These are phyloP conservation scores for Myrmecobius fasciatus DNA, from an alignment of 2,113 vertebrate species.

Conservation along the genomic window DNA sequence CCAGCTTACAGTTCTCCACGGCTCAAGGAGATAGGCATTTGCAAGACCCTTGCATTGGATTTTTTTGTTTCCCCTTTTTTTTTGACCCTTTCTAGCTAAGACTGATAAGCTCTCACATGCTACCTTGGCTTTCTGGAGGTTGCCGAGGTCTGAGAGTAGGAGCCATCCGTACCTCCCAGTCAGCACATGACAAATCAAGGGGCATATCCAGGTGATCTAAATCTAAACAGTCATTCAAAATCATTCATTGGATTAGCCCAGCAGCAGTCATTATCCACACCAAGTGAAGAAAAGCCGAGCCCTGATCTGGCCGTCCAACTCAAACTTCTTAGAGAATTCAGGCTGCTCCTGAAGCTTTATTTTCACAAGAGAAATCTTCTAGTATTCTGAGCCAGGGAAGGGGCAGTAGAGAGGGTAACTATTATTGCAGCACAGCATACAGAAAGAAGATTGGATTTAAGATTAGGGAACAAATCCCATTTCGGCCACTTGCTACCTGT, in stretches of 20 bases:
- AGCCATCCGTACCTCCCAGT: neutral
- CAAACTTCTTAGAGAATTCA: neutral
- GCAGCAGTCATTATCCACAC: neutral
- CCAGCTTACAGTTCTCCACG: neutral
- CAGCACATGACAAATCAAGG: neutral
- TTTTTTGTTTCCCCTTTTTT: neutral
- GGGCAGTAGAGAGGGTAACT: neutral
- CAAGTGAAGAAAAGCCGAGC: neutral
- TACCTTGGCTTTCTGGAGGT: neutral
- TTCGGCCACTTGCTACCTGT: neutral
- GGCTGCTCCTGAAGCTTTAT: neutral
- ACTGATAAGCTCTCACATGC: neutral
- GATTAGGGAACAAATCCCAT: neutral
- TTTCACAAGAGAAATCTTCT: neutral
- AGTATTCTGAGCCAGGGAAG: neutral
- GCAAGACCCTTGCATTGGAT: neutral
- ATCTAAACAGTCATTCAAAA: neutral
- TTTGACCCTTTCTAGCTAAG: neutral
- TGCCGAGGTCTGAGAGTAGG: slow-evolving; percentile 12
- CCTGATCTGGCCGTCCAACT: neutral
- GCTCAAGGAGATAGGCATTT: neutral
- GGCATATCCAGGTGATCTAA: neutral
- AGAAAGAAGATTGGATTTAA: neutral
- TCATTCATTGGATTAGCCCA: neutral
- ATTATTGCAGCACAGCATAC: too few species aligned